These are phyloP conservation scores for Polymixis lichenea DNA, from an alignment of 2,888 invertebrate species.

Conservation along the genomic window DNA sequence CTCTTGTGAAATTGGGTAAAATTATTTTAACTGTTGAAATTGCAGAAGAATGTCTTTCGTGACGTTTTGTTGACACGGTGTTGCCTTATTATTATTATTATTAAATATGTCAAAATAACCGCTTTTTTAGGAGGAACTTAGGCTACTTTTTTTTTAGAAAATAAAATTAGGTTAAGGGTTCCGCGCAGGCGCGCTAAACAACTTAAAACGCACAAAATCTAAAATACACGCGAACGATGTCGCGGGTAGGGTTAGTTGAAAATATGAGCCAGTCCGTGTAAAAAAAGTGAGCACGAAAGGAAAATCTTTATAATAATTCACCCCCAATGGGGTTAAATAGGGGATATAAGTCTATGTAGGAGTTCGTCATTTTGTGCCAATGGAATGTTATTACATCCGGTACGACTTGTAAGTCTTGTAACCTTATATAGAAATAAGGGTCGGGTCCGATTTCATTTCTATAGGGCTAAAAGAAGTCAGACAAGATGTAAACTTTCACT, in stretches of 20 bases:
- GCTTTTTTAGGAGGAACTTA: no score
- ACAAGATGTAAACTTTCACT: slow-evolving; percentile 14
- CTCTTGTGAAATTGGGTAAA: no score
- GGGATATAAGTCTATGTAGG: not conserved
- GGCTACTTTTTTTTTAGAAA: no score
- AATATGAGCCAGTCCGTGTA: not conserved
- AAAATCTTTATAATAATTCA: not conserved
- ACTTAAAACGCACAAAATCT: no score
- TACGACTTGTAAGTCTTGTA: not conserved
- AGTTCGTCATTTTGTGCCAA: not conserved
- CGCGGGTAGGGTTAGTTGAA: not conserved
- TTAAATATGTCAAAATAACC: no score
- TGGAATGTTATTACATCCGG: not conserved
- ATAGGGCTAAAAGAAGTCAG: not conserved
- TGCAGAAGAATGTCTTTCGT: no score
- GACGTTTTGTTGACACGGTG: no score
- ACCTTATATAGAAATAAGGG: not conserved
- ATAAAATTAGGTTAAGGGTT: no score
- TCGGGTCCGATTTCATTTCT: not conserved
- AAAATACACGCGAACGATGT: no score
- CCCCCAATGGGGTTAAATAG: not conserved
- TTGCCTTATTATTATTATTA: no score
- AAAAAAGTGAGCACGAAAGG: not conserved
- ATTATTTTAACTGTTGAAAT: no score
- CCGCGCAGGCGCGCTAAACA: no score